phyloP scores from a whole-genome alignment of 2,888 invertebrate genomes.

The Cynaeus angustus region DNA sequence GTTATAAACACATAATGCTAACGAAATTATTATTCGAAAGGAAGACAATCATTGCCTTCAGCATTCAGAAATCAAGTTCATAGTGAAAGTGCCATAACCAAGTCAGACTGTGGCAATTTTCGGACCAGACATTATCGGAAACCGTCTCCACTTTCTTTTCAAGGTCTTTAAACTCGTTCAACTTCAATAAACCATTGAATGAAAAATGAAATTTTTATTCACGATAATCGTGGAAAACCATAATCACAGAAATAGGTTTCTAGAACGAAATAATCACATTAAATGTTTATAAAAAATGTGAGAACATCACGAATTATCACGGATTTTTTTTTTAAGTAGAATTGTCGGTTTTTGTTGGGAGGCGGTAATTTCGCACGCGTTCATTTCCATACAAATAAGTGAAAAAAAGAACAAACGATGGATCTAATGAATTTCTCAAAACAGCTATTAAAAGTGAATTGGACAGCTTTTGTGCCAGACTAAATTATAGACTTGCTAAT shows the following conservation, averaged over 20 bases:
- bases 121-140: conserved; percentile 41
- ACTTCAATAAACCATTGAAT: conserved; percentile 26
- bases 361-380: conserved; percentile 27
- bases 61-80: conserved; percentile 39
- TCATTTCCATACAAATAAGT: conserved; percentile 33
- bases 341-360: not conserved
- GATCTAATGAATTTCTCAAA: conserved; percentile 35
- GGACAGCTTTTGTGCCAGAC: conserved; percentile 3
- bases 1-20: conserved; percentile 14
- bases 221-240: not conserved
- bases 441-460: conserved; percentile 34
- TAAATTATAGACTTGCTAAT: conserved; percentile 33
- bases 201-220: conserved; percentile 12
- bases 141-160: conserved; percentile 56
- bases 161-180: conserved; percentile 51
- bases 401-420: conserved; percentile 23
- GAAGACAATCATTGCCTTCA: conserved; percentile 35
- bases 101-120: conserved; percentile 28
- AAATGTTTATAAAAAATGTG: no score
- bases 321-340: not conserved
- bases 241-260: conserved; percentile 20
- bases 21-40: conserved; percentile 35
- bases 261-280: conserved; percentile 8
- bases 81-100: conserved; percentile 54
- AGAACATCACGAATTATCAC: no score